A percentile compares a stretch with the other conserved stretches of the same genome.
phyloP scores from a whole-genome alignment of 2,113 vertebrate genomes.

The Octodon degus region DNA sequence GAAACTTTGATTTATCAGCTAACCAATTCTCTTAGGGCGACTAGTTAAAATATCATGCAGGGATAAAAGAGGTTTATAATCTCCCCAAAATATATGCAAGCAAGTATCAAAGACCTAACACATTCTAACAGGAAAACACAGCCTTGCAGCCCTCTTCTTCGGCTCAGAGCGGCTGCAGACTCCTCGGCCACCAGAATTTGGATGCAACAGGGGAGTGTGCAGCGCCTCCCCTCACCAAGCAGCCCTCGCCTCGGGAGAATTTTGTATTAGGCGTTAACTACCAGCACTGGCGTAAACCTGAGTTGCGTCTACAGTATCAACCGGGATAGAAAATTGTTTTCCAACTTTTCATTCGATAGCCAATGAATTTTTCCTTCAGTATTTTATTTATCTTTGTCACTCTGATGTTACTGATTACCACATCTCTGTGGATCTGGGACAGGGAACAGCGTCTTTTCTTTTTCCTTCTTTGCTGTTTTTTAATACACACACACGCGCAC shows the following conservation, averaged over 20 bases:
- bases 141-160: not conserved
- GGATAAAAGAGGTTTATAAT: not conserved
- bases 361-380: not conserved
- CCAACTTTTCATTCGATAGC: not conserved
- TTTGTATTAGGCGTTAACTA: conserved; percentile 73
- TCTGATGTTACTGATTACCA: not conserved
- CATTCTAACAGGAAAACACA: not conserved
- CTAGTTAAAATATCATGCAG: conserved; percentile 41
- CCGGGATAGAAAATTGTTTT: not conserved
- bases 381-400: conserved; percentile 37
- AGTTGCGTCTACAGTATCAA: not conserved
- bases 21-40: not conserved
- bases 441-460: not conserved
- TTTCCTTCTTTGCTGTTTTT: not conserved
- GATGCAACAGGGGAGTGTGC: conserved; percentile 63
- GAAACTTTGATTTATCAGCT: conserved; percentile 59
- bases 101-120: not conserved
- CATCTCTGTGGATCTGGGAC: not conserved
- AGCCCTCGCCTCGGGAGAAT: conserved; percentile 75
- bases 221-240: not conserved
- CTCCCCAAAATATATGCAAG: not conserved
- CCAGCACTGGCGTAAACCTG: not conserved
- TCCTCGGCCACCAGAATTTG: conserved; percentile 52
- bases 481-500: not conserved
- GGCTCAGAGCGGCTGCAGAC: not conserved